These are phyloP conservation scores for Turdus rufiventris DNA, from an alignment of 2,113 vertebrate species.

Conservation along the genomic window DNA sequence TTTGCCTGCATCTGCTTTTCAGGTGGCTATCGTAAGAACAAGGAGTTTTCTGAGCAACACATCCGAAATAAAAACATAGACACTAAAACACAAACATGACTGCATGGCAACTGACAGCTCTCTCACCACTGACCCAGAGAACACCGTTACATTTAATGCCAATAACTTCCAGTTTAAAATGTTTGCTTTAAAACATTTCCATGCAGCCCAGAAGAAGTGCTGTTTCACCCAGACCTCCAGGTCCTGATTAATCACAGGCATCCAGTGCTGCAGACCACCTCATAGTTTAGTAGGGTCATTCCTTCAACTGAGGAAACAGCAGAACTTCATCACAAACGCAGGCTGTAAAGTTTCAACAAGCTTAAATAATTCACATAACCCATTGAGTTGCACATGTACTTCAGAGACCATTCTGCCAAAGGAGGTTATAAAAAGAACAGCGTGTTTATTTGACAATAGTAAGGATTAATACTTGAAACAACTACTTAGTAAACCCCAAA, in stretches of 20 bases:
- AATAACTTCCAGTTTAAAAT: background rate
- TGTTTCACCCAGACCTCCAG: background rate
- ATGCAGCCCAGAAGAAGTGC: background rate
- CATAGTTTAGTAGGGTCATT: background rate
- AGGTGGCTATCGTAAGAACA: background rate
- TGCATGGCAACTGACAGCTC: background rate
- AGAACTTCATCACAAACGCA: background rate
- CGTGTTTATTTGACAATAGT: background rate
- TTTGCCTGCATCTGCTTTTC: background rate
- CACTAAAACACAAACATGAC: background rate
- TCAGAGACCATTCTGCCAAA: background rate
- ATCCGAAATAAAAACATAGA: background rate
- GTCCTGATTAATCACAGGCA: background rate
- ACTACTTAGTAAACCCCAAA: background rate
- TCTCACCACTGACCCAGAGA: background rate
- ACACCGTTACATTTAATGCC: background rate
- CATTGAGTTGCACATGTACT: background rate
- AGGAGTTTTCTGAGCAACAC: background rate
- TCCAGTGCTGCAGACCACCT: background rate
- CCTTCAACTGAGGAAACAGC: background rate
- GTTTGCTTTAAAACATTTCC: background rate
- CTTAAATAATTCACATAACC: background rate
- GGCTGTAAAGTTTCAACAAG: background rate
- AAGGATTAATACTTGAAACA: background rate
- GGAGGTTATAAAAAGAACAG: background rate